Conservation (phyloP, 2,797 vertebrate genomes). For the Salmo trutta region DNA sequence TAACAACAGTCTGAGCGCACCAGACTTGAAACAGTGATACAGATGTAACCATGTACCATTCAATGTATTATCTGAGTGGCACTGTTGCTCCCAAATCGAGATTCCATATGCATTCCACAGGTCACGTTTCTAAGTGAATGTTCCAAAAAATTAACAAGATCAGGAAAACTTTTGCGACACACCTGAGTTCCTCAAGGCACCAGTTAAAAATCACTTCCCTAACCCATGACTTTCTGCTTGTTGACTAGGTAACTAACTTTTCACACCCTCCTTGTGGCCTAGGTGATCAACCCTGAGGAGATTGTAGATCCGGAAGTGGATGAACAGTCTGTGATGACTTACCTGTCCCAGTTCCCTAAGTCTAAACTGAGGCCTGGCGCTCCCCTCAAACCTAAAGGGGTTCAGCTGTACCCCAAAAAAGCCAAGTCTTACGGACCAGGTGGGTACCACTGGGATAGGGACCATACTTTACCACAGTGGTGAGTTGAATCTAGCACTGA, state of each 20-base stretch:
- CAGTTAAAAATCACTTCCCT: no score
- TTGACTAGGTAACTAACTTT: constrained; percentile 41
- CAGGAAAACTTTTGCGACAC: no score
- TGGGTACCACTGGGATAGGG: constrained; percentile 48
- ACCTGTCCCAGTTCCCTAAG: constrained; percentile 95
- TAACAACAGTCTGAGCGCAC: no score
- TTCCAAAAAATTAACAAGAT: no score
- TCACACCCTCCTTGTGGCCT: no score
- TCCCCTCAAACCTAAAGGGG: constrained; percentile 75
- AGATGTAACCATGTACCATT: no score
- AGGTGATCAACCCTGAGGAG: constrained; percentile 93
- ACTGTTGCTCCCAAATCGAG: no score
- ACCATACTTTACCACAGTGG: background rate
- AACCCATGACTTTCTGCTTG: background rate
- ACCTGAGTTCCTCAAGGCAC: no score
- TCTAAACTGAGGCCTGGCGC: constrained; percentile 92
- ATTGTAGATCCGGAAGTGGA: constrained; percentile 95
- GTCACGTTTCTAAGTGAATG: no score
- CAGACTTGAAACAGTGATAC: no score
- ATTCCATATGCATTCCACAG: no score
- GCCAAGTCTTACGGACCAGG: constrained; percentile 90
- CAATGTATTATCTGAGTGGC: no score
- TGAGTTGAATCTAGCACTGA: background rate
- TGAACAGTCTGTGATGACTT: constrained; percentile 95
- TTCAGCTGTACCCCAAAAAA: constrained; percentile 85